phyloP scores from a whole-genome alignment of 2,797 vertebrate species.

The Darevskia mixta region DNA sequence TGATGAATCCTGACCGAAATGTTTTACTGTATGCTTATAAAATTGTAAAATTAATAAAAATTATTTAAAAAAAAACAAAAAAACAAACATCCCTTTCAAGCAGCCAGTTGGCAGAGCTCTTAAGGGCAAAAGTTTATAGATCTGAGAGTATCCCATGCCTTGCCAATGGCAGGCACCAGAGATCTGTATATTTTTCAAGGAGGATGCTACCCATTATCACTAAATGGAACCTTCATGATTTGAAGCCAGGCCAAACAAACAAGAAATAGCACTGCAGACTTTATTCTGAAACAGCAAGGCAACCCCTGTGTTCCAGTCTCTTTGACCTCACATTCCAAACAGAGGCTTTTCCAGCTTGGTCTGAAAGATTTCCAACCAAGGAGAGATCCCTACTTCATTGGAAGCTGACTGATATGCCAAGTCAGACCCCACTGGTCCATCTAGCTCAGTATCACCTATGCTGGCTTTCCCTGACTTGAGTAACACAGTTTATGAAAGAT shows the following conservation, averaged over 20 bases:
- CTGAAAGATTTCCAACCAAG: neutral
- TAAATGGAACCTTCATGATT: neutral
- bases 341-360: neutral
- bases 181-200: neutral
- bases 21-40: no score
- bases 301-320: neutral
- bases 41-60: no score
- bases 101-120: neutral
- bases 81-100: neutral
- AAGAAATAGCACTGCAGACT: neutral
- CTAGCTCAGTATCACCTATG: neutral
- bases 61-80: no score
- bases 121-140: neutral
- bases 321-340: neutral
- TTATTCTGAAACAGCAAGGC: neutral
- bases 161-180: neutral
- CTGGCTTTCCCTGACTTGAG: neutral
- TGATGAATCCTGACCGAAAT: no score
- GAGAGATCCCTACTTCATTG: neutral
- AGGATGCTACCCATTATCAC: neutral
- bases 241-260: neutral
- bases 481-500: no score
- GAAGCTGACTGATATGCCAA: neutral
- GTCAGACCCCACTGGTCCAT: neutral
- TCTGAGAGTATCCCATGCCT: neutral